phyloP scores from a whole-genome alignment of 2,888 invertebrate genomes.

The Carcina quercana region DNA sequence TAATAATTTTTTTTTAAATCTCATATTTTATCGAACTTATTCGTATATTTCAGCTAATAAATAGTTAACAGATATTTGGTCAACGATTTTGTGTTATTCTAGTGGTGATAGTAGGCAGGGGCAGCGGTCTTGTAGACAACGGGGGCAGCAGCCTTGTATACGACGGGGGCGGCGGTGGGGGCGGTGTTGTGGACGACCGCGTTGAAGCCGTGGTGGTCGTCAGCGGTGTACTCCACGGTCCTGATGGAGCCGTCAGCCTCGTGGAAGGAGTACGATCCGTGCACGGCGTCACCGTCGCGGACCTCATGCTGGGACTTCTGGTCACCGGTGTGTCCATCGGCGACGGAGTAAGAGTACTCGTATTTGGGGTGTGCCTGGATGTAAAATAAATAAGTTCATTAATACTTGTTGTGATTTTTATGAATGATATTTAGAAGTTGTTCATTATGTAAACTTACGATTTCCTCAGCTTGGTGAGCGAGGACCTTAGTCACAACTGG shows the following conservation, averaged over 20 bases:
- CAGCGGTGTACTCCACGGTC: slow-evolving; percentile 63
- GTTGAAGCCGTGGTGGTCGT: slow-evolving; percentile 60
- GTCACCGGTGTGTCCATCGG: slow-evolving; percentile 66
- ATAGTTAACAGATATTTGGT: slow-evolving; percentile 5
- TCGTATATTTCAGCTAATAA: slow-evolving; percentile 8
- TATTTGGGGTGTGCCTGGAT: slow-evolving; percentile 37
- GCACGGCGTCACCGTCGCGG: slow-evolving; percentile 63
- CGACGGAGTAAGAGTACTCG: slow-evolving; percentile 61
- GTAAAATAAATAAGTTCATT: slow-evolving; percentile 20
- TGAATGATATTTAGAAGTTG: neutral
- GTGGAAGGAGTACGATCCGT: slow-evolving; percentile 61
- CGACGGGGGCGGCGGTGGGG: slow-evolving; percentile 30
- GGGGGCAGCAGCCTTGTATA: slow-evolving; percentile 27
- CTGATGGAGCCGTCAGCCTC: slow-evolving; percentile 68
- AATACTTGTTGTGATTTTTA: too few relatives aligned
- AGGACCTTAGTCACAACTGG: slow-evolving; percentile 13
- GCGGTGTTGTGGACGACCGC: slow-evolving; percentile 41
- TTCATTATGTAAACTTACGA: too few relatives aligned
- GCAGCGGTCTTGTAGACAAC: slow-evolving; percentile 20
- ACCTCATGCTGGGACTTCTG: slow-evolving; percentile 64
- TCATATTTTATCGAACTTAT: slow-evolving; percentile 2
- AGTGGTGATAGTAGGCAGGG: slow-evolving; percentile 19
- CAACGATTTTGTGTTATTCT: slow-evolving; percentile 3
- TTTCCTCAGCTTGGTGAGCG: slow-evolving; percentile 18
- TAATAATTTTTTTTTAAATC: too few relatives aligned